phyloP scores from a whole-genome alignment of 2,113 vertebrate species.

The Pelecanoides urinatrix region DNA sequence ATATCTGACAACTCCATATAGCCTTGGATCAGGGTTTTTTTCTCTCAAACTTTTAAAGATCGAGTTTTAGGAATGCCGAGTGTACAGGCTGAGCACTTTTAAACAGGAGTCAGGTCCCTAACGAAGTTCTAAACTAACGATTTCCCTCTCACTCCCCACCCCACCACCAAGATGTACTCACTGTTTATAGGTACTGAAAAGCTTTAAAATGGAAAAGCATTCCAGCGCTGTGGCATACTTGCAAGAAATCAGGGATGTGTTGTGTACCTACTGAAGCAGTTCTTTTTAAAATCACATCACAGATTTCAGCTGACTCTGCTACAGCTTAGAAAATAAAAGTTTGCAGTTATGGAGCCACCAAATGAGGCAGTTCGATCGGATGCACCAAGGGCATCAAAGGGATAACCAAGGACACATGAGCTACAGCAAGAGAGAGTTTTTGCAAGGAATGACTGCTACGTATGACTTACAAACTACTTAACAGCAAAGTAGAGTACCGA shows the following conservation, averaged over 20 bases:
- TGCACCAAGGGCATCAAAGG: background rate
- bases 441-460: background rate
- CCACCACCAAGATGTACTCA: background rate
- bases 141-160: background rate
- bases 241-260: background rate
- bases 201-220: background rate
- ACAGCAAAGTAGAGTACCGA: background rate
- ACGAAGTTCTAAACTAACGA: background rate
- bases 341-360: constrained; percentile 13
- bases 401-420: background rate
- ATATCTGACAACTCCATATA: background rate
- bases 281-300: background rate
- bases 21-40: background rate
- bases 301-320: constrained; percentile 48
- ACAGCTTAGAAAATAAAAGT: constrained; percentile 26
- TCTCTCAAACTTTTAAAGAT: background rate
- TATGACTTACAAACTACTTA: background rate
- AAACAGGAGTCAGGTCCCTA: background rate
- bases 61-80: background rate
- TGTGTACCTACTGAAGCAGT: background rate
- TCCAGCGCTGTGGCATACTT: background rate
- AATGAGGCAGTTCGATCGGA: constrained; percentile 9
- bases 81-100: background rate
- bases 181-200: background rate
- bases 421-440: background rate